These are phyloP conservation scores for Microtus richardsoni DNA, from an alignment of 2,113 vertebrate genomes.

Conservation along the genomic window DNA sequence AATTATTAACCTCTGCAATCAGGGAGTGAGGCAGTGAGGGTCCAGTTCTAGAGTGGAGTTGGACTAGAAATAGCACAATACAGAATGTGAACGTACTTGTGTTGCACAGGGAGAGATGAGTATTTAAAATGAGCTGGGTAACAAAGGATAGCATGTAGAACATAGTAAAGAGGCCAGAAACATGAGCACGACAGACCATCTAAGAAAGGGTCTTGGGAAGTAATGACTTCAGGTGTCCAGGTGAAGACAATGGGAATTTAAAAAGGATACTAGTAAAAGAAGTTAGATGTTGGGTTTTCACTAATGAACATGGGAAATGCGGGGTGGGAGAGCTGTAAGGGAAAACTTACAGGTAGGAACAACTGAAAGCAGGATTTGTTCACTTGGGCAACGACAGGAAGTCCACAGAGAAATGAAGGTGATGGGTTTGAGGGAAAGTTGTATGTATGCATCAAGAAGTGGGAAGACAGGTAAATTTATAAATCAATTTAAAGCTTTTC, in stretches of 20 bases:
- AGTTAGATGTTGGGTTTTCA: background rate
- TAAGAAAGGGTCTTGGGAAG: constrained; percentile 17
- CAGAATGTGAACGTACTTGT: background rate
- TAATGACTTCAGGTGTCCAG: constrained; percentile 14
- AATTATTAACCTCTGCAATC: background rate
- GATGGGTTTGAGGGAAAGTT: background rate
- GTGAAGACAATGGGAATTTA: constrained; percentile 39
- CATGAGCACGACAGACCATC: background rate
- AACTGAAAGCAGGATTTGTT: background rate
- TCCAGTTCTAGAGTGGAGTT: background rate
- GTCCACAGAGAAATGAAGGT: background rate
- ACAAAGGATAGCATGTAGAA: background rate
- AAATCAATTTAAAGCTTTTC: background rate
- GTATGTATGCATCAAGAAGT: background rate
- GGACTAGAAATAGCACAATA: background rate
- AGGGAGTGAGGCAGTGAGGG: background rate
- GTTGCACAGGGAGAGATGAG: background rate
- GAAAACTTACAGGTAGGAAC: background rate
- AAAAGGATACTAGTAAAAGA: constrained; percentile 17
- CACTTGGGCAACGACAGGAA: background rate
- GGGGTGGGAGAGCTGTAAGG: background rate
- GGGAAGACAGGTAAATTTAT: background rate
- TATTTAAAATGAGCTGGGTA: background rate
- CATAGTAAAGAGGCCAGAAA: background rate
- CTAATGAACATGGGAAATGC: background rate